These are phyloP conservation scores for Lineus longissimus DNA, from an alignment of 1,140 invertebrate genomes.

Conservation along the genomic window DNA sequence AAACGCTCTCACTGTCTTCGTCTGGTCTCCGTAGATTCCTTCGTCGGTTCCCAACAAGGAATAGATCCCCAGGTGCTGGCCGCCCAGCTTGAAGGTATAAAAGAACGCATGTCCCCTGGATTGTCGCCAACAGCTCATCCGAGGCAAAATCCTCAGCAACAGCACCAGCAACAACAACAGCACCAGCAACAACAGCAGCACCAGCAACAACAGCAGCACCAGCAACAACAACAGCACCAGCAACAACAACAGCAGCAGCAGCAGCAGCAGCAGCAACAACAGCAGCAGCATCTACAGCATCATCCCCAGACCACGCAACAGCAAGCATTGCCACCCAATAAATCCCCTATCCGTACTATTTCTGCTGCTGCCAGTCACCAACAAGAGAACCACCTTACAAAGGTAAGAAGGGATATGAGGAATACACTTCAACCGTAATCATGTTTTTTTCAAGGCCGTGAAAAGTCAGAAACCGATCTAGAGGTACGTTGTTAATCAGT, in stretches of 20 bases:
- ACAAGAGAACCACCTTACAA: no score
- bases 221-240: neutral
- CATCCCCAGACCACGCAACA: neutral
- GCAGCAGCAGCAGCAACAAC: neutral
- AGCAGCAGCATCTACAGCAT: conserved; percentile 2
- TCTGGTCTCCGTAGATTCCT: no score
- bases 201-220: neutral
- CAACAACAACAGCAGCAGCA: neutral
- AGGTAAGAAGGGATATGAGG: no score
- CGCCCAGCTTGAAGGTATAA: conserved; percentile 42
- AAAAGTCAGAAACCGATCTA: no score
- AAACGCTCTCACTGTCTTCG: no score
- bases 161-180: conserved; percentile 8
- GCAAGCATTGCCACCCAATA: no score
- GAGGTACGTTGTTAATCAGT: no score
- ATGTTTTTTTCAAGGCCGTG: no score
- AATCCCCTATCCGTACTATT: no score
- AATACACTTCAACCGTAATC: no score
- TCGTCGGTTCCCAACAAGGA: conserved; percentile 23
- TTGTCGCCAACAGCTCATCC: conserved; percentile 31
- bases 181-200: conserved; percentile 14
- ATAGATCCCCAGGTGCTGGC: conserved; percentile 43
- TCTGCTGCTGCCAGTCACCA: no score
- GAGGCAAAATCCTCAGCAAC: conserved; percentile 8
- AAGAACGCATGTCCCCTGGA: conserved; percentile 36